Evolutionary conservation across 2,113 vertebrate species (phyloP), one percentile per base, ranked within the genome.

Genomic region (Oophaga pumilio): DNA sequence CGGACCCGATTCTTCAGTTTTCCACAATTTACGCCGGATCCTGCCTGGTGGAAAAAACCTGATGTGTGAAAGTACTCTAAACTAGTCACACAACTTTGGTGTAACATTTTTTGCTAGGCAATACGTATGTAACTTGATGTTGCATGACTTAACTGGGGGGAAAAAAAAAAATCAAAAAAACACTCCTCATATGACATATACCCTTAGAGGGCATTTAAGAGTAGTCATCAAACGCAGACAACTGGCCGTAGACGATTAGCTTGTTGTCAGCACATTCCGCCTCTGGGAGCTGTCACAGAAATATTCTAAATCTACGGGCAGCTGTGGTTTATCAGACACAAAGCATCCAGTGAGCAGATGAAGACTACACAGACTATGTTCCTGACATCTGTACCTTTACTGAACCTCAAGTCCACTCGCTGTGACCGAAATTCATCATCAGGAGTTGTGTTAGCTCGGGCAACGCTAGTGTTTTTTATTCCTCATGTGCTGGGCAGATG

Each of bases 401-500:
- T 24, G 49, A 8, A 56, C 76, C 49, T 24, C 76, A 52, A 57
- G 76, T 57, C 52, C 53, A 53, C 49, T 77, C 68, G 1, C 10
- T 8, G 14, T 3, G 26, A 71, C 17, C 2, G 14, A 71, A 71
- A 71, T 71, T 43, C 69, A 43, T 20, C 69, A 43, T 8, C 69
- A 73, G 69, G 69, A 73, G 69, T 33, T 17, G 68, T 73, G 14
- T 43, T n/a, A 53, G 52, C 52, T 53, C 26, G 76, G 52, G 22
- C 22, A 22, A 2, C 1, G 22, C n/a, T 78, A 52, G 22, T 13
- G 76, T 24, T 78, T 43, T 77, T 56, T 26, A 57, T 18, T 28
- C 76, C 8, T 57, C 76, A 79, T 79, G 76, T 57, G 76, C 50
- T 1, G 8, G 15, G 76, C 76, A 79, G 76, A 79, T 79, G 76